phyloP scores from a whole-genome alignment of 2,113 vertebrate genomes.

The Clarias batrachus region DNA sequence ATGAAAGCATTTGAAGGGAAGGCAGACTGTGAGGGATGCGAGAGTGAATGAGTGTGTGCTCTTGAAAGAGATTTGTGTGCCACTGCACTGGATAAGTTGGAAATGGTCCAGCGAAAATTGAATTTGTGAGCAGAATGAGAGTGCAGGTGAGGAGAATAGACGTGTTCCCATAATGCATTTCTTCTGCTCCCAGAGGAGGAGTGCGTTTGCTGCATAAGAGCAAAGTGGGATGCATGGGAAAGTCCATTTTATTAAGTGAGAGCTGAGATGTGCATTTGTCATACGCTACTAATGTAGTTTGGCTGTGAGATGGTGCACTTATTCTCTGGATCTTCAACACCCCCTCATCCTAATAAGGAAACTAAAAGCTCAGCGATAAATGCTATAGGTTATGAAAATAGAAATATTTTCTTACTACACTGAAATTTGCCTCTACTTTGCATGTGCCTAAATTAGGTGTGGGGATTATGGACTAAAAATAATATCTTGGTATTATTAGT shows the following conservation, averaged over 20 bases:
- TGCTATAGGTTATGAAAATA: background rate
- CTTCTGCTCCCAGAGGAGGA: slow-evolving; percentile 11
- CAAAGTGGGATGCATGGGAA: slow-evolving; percentile 7
- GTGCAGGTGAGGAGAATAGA: slow-evolving; percentile 52
- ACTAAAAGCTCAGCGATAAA: background rate
- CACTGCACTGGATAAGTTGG: slow-evolving; percentile 52
- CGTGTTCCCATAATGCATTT: slow-evolving; percentile 42
- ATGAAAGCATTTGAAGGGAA: slow-evolving; percentile 28
- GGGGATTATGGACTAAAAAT: no score
- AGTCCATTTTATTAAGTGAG: slow-evolving; percentile 10
- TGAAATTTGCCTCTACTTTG: background rate
- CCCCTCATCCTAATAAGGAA: background rate
- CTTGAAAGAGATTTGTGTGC: slow-evolving; percentile 50
- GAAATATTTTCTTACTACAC: background rate
- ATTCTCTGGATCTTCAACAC: background rate
- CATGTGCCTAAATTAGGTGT: no score
- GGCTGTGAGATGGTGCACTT: background rate
- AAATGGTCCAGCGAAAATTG: slow-evolving; percentile 55
- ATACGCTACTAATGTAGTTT: slow-evolving; percentile 2
- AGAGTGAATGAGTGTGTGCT: slow-evolving; percentile 34
- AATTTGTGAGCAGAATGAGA: slow-evolving; percentile 50
- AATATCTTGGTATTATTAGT: no score
- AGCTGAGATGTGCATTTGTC: slow-evolving; percentile 1
- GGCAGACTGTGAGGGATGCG: slow-evolving; percentile 12
- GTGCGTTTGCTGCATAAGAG: slow-evolving; percentile 16